phyloP scores from a whole-genome alignment of 2,797 vertebrate species.

The Dendrocincla tyrannina region DNA sequence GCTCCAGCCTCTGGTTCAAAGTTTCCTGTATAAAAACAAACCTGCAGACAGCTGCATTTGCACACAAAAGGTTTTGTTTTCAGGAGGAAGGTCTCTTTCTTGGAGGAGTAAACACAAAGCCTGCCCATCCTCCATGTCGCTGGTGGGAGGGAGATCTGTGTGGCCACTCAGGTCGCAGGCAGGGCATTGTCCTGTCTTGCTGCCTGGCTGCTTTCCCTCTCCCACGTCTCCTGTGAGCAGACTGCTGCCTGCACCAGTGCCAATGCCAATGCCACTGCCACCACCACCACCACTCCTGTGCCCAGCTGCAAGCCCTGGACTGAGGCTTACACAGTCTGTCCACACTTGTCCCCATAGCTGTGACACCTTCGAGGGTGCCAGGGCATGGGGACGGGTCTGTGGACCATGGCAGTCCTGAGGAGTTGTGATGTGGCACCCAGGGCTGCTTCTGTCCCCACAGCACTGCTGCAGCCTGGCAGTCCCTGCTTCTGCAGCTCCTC shows the following conservation, averaged over 20 bases:
- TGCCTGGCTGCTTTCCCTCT: not conserved
- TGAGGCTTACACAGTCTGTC: not conserved
- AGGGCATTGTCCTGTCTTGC: not conserved
- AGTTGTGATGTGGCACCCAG: rapidly evolving
- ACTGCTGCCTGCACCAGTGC: not conserved
- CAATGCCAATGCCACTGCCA: not conserved
- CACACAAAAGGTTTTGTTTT: constrained; percentile 49
- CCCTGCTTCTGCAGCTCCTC: not conserved
- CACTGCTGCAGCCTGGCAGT: not conserved
- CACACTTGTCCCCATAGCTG: rapidly evolving
- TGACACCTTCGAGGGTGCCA: not conserved
- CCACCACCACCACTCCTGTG: rapidly evolving
- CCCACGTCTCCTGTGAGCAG: not conserved
- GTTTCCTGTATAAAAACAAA: constrained; percentile 30
- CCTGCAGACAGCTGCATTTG: not conserved
- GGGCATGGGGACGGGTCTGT: rapidly evolving
- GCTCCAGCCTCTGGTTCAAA: not conserved
- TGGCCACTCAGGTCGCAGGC: not conserved
- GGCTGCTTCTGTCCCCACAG: not conserved
- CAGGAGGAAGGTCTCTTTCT: not conserved
- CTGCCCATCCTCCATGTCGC: not conserved
- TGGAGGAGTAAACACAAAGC: constrained; percentile 17
- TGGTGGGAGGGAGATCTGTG: not conserved
- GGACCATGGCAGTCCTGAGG: rapidly evolving
- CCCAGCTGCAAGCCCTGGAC: rapidly evolving